A percentile compares a stretch with the other conserved stretches of the same genome.
phyloP scores from a whole-genome alignment of 2,888 invertebrate species.

The Himalopsyche tibetana region DNA sequence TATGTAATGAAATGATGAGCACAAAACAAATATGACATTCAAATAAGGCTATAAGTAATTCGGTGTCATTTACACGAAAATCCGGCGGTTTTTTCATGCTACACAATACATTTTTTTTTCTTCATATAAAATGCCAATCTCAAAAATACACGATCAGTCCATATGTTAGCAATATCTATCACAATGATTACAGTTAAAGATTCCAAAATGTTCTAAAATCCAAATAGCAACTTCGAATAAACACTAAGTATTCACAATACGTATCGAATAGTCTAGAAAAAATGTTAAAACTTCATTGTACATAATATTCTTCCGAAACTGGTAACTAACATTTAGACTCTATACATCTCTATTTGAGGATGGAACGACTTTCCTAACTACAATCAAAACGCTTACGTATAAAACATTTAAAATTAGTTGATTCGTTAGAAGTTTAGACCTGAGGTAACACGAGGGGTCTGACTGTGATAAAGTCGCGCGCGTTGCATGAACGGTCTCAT shows the following conservation, averaged over 20 bases:
- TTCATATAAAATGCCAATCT: conserved; percentile 58
- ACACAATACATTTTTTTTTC: conserved; percentile 49
- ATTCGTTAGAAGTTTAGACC: not conserved
- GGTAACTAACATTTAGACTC: conserved; percentile 49
- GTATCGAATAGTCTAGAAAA: conserved; percentile 50
- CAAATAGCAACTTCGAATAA: conserved; percentile 56
- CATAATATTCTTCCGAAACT: conserved; percentile 46
- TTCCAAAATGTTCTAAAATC: conserved; percentile 58
- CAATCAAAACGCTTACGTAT: conserved; percentile 48
- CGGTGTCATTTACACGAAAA: not conserved
- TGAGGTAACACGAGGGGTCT: not conserved
- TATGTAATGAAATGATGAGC: too few species aligned
- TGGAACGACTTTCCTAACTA: conserved; percentile 54
- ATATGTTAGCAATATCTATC: conserved; percentile 58
- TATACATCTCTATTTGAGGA: conserved; percentile 49
- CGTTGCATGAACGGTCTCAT: not conserved
- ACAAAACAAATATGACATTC: too few species aligned
- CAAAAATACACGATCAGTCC: conserved; percentile 65
- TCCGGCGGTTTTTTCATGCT: conserved; percentile 5
- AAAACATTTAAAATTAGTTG: not conserved
- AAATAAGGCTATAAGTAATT: too few species aligned
- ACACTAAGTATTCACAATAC: conserved; percentile 51
- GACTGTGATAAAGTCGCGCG: not conserved
- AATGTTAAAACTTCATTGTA: conserved; percentile 48
- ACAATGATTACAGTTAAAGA: conserved; percentile 58